Conservation (phyloP, 1,140 invertebrate species). For the Cryptotermes secundus region DNA sequence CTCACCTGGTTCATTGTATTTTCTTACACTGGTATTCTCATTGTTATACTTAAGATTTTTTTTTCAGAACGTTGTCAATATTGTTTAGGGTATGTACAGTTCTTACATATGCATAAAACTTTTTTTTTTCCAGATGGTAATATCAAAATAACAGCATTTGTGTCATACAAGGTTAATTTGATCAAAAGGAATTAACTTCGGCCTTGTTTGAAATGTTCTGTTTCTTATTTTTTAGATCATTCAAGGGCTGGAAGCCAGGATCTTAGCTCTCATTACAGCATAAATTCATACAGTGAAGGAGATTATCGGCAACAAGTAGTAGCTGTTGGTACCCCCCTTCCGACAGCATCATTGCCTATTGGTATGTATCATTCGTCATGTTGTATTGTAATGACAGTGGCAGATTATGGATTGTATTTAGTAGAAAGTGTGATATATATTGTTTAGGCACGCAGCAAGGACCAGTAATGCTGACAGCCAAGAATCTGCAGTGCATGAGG, state of each 20-base stretch:
- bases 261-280: slow-evolving; percentile 50
- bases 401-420: not conserved
- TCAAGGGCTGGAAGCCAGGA: slow-evolving; percentile 50
- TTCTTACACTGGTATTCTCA: too few species aligned
- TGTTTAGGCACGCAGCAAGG: slow-evolving; percentile 72
- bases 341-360: slow-evolving; percentile 74
- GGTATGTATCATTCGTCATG: slow-evolving; percentile 47
- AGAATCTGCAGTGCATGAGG: slow-evolving; percentile 96
- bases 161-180: too few species aligned
- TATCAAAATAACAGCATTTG: too few species aligned
- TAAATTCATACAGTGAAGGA: slow-evolving; percentile 47
- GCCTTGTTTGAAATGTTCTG: too few species aligned
- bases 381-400: not conserved
- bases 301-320: slow-evolving; percentile 89
- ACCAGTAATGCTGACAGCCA: slow-evolving; percentile 97
- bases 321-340: slow-evolving; percentile 87
- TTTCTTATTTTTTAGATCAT: slow-evolving; percentile 41
- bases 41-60: too few species aligned
- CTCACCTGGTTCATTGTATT: too few species aligned
- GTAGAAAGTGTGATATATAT: not conserved
- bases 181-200: too few species aligned
- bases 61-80: too few species aligned
- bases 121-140: too few species aligned
- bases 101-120: too few species aligned
- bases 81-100: too few species aligned